Percentiles rank a stretch among this genome's conserved stretches.
Conservation (phyloP, 53 echinoderm and acorn worm genomes). For the Zoroaster sp. region DNA sequence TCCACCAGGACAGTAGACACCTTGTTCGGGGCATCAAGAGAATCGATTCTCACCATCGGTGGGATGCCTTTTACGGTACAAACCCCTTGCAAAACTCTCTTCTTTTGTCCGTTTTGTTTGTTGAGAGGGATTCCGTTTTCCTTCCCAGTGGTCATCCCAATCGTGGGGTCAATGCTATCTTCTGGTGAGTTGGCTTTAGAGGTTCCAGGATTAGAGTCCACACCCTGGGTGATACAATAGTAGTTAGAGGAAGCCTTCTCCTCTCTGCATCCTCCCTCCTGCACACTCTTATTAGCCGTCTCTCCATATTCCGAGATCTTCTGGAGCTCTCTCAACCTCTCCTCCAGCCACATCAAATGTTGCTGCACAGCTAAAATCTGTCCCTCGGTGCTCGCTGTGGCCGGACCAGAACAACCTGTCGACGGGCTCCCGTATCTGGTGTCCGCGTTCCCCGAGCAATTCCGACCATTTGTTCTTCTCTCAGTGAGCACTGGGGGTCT, state of each 20-base stretch:
- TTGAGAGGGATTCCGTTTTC: conserved; percentile 11
- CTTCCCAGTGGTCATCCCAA: background rate
- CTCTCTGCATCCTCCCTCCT: background rate
- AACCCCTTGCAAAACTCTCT: conserved; percentile 17
- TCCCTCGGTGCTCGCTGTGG: conserved; percentile 43
- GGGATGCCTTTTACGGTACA: background rate
- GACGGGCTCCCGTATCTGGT: background rate
- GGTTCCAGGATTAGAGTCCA: conserved; percentile 35
- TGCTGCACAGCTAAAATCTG: conserved; percentile 56
- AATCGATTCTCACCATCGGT: conserved; percentile 50
- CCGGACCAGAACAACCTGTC: background rate
- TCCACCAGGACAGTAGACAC: conserved; percentile 35
- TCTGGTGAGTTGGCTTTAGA: conserved; percentile 39
- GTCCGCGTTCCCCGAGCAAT: background rate
- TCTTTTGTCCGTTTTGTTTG: conserved; percentile 10
- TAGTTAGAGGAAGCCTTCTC: background rate
- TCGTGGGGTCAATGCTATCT: background rate
- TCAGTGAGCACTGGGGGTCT: conserved; percentile 15
- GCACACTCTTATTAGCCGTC: background rate
- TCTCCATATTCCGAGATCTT: background rate
- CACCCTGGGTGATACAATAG: conserved; percentile 51
- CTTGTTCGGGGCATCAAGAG: conserved; percentile 24
- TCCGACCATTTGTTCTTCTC: background rate
- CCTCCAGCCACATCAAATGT: conserved; percentile 55
- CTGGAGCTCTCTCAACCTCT: conserved; percentile 51